phyloP scores from a whole-genome alignment of 2,113 vertebrate genomes.

The Calyptommatus sinebrachiatus region DNA sequence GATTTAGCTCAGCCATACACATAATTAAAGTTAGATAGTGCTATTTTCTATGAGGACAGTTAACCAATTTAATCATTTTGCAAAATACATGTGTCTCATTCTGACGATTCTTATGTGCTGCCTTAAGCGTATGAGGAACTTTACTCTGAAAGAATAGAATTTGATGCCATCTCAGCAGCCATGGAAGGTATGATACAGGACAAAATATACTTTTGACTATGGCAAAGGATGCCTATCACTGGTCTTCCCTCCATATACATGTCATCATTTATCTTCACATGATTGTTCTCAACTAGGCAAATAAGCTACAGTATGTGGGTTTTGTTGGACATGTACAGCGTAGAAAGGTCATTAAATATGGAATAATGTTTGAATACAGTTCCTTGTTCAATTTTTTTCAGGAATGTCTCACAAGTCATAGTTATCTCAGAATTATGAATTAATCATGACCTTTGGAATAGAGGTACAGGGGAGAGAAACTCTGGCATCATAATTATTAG shows the following conservation, averaged over 20 bases:
- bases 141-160: neutral
- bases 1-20: neutral
- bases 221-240: too few relatives aligned
- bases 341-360: neutral
- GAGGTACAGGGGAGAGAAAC: neutral
- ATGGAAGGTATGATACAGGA: too few relatives aligned
- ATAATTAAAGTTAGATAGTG: conserved; percentile 27
- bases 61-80: conserved; percentile 31
- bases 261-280: too few relatives aligned
- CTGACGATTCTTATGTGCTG: neutral
- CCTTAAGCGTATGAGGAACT: neutral
- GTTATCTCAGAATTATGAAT: neutral
- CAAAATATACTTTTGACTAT: too few relatives aligned
- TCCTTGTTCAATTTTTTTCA: neutral
- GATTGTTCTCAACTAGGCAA: too few relatives aligned
- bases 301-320: too few relatives aligned
- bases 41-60: neutral
- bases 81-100: neutral
- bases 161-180: neutral
- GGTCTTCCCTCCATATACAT: too few relatives aligned
- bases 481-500: neutral
- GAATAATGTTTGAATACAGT: too few relatives aligned
- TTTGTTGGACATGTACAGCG: too few relatives aligned
- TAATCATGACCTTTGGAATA: neutral
- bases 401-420: neutral